phyloP scores from a whole-genome alignment of 2,113 vertebrate species.

The Pseudopodoces humilis region DNA sequence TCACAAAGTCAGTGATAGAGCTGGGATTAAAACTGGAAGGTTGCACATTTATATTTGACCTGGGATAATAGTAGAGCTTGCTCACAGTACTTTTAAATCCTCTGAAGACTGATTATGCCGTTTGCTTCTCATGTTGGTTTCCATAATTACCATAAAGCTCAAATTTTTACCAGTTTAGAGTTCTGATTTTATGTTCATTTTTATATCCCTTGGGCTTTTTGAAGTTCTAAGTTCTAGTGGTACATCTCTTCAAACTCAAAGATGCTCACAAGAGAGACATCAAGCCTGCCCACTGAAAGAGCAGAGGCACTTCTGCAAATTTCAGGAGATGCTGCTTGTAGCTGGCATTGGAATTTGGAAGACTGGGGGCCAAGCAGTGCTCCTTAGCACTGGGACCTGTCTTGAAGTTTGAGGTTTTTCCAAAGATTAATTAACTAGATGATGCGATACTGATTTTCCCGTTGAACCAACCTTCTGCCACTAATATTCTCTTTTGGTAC shows the following conservation, averaged over 20 bases:
- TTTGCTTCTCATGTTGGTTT: conserved; percentile 35
- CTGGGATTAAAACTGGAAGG: neutral
- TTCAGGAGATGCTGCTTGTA: neutral
- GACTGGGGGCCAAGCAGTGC: neutral
- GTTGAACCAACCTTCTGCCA: neutral
- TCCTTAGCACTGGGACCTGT: neutral
- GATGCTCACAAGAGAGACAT: neutral
- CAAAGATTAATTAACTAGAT: neutral
- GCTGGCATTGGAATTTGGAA: neutral
- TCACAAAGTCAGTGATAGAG: neutral
- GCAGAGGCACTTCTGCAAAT: neutral
- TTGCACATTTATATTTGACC: conserved; percentile 11
- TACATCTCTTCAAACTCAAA: neutral
- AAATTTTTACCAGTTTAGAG: conserved; percentile 21
- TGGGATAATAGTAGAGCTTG: neutral
- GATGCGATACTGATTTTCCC: neutral
- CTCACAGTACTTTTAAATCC: neutral
- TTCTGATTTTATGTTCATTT: conserved; percentile 25
- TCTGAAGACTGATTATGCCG: conserved; percentile 21
- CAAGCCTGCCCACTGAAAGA: neutral
- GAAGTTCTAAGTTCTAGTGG: neutral
- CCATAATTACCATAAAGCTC: conserved; percentile 32
- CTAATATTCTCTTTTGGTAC: neutral
- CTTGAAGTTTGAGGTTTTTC: neutral
- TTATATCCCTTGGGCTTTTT: neutral